Conservation (phyloP, 2,113 vertebrate species). For the Urocitellus parryii region DNA sequence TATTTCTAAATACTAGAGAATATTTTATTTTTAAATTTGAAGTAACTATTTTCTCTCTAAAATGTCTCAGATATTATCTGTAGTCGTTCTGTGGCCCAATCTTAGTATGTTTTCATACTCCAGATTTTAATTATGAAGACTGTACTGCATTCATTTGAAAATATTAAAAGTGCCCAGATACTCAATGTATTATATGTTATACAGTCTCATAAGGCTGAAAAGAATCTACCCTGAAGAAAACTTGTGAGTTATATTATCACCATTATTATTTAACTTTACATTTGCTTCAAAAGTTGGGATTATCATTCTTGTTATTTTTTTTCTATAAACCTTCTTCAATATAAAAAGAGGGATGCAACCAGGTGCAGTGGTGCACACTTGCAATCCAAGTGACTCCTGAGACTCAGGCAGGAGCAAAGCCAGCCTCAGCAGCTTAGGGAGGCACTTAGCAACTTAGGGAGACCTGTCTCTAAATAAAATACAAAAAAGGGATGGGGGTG, state of each 20-base stretch:
- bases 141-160: neutral
- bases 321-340: neutral
- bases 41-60: neutral
- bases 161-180: neutral
- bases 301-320: neutral
- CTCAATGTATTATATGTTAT: neutral
- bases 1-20: neutral
- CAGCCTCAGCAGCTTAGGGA: too few species aligned
- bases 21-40: neutral
- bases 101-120: neutral
- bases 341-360: neutral
- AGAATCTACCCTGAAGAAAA: neutral
- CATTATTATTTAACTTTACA: neutral
- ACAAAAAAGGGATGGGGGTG: too few species aligned
- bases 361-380: too few species aligned
- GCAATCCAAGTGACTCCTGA: too few species aligned
- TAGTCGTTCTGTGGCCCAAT: neutral
- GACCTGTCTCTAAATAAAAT: too few species aligned
- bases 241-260: neutral
- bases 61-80: neutral
- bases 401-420: too few species aligned
- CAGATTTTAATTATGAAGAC: neutral
- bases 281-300: neutral
- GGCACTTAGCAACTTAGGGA: too few species aligned
- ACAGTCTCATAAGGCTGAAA: neutral